A percentile compares a stretch with the other conserved stretches of the same genome.
Evolutionary conservation across 1,140 invertebrate species (phyloP).

Genomic region (Ceratitis capitata): DNA sequence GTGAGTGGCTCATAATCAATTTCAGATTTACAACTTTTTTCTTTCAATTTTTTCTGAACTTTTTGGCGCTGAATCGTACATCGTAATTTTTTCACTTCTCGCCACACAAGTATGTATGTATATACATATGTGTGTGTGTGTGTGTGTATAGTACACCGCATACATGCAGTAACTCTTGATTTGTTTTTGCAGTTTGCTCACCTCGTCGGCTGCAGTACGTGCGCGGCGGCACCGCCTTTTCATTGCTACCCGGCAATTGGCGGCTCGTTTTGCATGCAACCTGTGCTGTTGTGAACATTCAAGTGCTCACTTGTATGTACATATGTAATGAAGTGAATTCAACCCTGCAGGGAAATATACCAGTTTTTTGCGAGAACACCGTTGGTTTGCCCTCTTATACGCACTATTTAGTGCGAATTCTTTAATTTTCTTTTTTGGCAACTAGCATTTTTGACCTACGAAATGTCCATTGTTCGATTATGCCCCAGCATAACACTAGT

Average conservation of each 20-base stretch:
- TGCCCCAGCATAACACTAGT: no score
- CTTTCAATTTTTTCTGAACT: background rate
- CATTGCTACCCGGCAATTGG: no score
- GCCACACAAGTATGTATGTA: background rate
- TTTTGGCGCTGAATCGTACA: background rate
- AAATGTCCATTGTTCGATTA: no score
- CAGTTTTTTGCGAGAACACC: no score
- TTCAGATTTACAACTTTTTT: background rate
- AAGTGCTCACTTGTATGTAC: no score
- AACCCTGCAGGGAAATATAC: no score
- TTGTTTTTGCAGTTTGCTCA: background rate
- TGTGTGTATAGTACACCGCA: background rate
- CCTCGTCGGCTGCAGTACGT: background rate
- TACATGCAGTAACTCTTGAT: background rate
- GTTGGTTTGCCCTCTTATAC: no score
- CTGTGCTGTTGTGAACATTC: background rate
- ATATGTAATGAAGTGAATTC: no score
- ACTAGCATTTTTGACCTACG: no score
- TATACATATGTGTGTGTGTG: background rate
- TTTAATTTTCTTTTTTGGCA: no score
- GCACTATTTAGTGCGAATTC: no score
- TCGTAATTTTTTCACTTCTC: background rate
- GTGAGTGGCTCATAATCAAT: slow-evolving; percentile 20
- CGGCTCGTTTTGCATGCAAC: no score
- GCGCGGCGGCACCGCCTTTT: background rate